Conservation (phyloP, 2,888 invertebrate species). For the Holacanthella duospinosa region DNA sequence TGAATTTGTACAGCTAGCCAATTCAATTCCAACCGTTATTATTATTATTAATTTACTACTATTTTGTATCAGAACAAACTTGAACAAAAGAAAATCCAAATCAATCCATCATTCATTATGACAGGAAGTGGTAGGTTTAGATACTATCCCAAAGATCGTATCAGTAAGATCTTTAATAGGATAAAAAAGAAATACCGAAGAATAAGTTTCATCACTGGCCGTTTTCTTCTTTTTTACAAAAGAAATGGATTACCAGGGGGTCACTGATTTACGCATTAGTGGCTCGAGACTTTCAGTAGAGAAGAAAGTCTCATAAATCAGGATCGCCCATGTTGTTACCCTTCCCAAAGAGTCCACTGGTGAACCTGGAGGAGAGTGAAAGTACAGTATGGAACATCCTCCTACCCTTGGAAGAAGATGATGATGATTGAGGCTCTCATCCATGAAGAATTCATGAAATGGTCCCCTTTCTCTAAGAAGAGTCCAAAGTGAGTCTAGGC, state of each 20-base stretch:
- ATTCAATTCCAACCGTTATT: no score
- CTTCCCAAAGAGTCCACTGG: no score
- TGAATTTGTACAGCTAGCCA: no score
- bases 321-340: conserved; percentile 10
- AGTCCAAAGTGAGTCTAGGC: neutral
- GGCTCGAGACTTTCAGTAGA: conserved; percentile 9
- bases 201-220: neutral
- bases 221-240: neutral
- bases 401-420: no score
- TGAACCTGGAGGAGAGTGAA: no score
- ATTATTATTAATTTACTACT: no score
- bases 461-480: neutral
- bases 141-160: neutral
- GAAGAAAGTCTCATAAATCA: conserved; percentile 19
- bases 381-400: no score
- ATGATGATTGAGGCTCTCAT: conserved; percentile 5
- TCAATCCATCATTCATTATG: conserved; percentile 15
- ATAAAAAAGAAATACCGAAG: neutral
- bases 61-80: no score
- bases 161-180: neutral
- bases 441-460: conserved; percentile 6
- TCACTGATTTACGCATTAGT: conserved; percentile 25
- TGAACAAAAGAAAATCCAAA: no score
- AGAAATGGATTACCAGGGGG: neutral
- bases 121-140: neutral